A percentile compares a stretch with the other conserved stretches of the same genome.
Evolutionary conservation across 1,140 invertebrate genomes (phyloP).

Genomic region (Vollenhovia emeryi): DNA sequence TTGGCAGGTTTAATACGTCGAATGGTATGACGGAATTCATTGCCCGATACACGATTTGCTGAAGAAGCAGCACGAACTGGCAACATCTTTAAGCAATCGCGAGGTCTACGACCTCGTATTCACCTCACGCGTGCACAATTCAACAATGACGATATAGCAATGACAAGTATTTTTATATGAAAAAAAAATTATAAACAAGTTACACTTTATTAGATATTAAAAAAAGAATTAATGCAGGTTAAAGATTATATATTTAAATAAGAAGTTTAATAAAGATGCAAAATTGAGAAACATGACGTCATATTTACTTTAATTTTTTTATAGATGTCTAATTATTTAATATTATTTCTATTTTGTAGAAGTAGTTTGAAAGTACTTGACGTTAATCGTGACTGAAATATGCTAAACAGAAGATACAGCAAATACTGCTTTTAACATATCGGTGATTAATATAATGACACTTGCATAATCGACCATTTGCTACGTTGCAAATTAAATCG

Average conservation of each 20-base stretch:
- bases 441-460: not conserved
- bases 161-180: not conserved
- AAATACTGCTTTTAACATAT: not conserved
- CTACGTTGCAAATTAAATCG: not conserved
- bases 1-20: not conserved
- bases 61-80: constrained; percentile 43
- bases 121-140: not conserved
- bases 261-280: not conserved
- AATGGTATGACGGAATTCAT: constrained; percentile 25
- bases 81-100: constrained; percentile 49
- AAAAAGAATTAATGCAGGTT: not conserved
- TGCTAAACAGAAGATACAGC: not conserved
- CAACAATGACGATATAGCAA: not conserved
- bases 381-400: not conserved
- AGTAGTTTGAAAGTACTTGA: not conserved
- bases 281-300: not conserved
- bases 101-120: constrained; percentile 43
- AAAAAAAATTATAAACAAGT: constrained; percentile 2
- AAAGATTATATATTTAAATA: constrained; percentile 1
- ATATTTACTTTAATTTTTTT: constrained; percentile 21
- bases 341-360: constrained; percentile 8
- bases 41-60: constrained; percentile 49
- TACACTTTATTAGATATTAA: not conserved
- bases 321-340: not conserved
- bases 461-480: not conserved